Base-by-base conservation (phyloP, 2,113 vertebrate genomes). In the Elaphurus davidianus region DNA sequence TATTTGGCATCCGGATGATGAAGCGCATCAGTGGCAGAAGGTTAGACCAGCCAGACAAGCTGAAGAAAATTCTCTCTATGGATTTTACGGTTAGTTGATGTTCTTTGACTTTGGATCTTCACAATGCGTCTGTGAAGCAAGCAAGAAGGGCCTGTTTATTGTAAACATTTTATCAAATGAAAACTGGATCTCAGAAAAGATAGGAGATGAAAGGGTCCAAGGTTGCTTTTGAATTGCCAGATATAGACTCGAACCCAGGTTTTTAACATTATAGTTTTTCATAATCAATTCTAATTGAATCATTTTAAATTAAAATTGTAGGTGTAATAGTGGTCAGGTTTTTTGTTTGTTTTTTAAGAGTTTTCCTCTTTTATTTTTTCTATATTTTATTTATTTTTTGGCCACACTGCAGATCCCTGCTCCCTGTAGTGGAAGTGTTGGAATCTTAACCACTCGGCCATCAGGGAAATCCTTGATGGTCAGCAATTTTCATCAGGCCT, bases 251-350 rank as follows among this genome's bases (percentile, higher is more conserved):
- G 60, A 64, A 81, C 81, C 47, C 82, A 95, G 45, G 28, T 85
- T 93, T 88, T 90, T 85, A 79, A 50, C 47, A 21, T 52, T 81
- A 27, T 84, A 40, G 43, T 94, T 94, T 85, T 90, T 57, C 16
- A 6, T 97, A 84, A 78, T 59, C n/a, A 91, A 16, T 93, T 92
- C 36, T 40, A 92, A 74, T 92, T 84, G 27, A 86, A 94, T 87
- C 59, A 6, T 91, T 92, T 91, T 82, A 43, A 71, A 25, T 86
- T 88, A 28, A 76, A 92, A 84, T 50, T 82, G 54, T 86, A 57
- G 36, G 13, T 94, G 10, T 86, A 90, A 47, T 81, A 76, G 71
- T 76, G 71, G 36, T 76, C 11, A 27, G 6, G 23, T 43, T 14
- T 43, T 74, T 13, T 12, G 9, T 36, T 40, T 74, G 3, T 11